These are phyloP conservation scores for Pavo muticus DNA, from an alignment of 2,113 vertebrate species.

Conservation along the genomic window DNA sequence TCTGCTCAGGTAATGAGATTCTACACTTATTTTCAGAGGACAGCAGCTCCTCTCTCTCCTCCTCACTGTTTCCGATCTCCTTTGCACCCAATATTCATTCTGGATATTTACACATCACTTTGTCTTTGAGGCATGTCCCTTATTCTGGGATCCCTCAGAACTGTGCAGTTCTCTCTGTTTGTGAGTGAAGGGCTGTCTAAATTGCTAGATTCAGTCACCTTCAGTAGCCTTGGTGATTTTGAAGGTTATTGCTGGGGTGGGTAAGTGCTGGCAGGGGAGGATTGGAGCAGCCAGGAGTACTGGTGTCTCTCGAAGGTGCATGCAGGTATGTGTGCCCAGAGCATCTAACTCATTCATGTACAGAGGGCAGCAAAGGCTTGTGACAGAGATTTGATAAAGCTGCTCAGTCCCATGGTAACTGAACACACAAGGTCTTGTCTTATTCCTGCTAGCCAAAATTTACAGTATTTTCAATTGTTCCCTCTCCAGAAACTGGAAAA, in stretches of 20 bases:
- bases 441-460: background rate
- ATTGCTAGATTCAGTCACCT: background rate
- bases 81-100: background rate
- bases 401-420: background rate
- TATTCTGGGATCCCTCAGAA: background rate
- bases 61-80: background rate
- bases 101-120: background rate
- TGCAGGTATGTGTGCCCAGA: background rate
- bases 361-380: constrained; percentile 58
- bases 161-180: background rate
- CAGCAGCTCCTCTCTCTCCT: background rate
- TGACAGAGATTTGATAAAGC: constrained; percentile 9
- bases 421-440: background rate
- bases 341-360: background rate
- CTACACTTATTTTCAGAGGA: constrained; percentile 24
- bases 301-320: background rate
- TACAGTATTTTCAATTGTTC: background rate
- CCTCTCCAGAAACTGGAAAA: background rate
- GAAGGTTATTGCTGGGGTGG: background rate
- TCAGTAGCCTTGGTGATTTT: background rate
- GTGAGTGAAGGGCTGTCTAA: background rate
- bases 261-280: background rate
- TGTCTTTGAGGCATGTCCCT: background rate
- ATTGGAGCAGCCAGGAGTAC: accelerated
- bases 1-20: constrained; percentile 32